Conservation (phyloP, 2,797 vertebrate species). For the Danio kyathit region DNA sequence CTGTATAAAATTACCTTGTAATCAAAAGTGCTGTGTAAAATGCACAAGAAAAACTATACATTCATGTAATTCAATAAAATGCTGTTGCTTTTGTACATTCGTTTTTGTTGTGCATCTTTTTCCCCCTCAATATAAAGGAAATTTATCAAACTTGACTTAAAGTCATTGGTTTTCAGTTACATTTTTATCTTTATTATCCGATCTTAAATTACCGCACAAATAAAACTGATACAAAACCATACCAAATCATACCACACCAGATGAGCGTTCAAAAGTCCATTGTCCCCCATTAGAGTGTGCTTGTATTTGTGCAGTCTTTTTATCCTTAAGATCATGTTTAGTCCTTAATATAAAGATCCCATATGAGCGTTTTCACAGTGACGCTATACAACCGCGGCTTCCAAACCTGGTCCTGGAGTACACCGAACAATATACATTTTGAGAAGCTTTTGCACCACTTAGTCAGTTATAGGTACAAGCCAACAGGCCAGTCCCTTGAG, state of each 20-base stretch:
- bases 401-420: too few relatives aligned
- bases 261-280: neutral
- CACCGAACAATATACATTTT: too few relatives aligned
- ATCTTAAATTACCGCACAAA: neutral
- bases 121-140: slow-evolving; percentile 70
- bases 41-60: neutral
- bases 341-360: too few relatives aligned
- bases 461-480: too few relatives aligned
- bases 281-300: neutral
- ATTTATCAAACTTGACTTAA: slow-evolving; percentile 62
- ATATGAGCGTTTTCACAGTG: too few relatives aligned
- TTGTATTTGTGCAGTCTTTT: too few relatives aligned
- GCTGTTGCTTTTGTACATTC: slow-evolving; percentile 44
- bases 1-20: slow-evolving; percentile 48
- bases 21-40: slow-evolving; percentile 32
- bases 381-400: too few relatives aligned
- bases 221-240: neutral
- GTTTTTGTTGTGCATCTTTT: slow-evolving; percentile 56
- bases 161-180: neutral
- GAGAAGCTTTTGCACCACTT: too few relatives aligned
- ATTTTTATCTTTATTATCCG: neutral
- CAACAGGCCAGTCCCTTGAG: too few relatives aligned
- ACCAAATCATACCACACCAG: neutral
- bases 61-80: slow-evolving; percentile 44
- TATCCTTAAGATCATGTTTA: too few relatives aligned